A percentile compares a stretch with the other conserved stretches of the same genome.
Conservation (phyloP, 2,888 invertebrate species). For the Teinopalpus imperialis region DNA sequence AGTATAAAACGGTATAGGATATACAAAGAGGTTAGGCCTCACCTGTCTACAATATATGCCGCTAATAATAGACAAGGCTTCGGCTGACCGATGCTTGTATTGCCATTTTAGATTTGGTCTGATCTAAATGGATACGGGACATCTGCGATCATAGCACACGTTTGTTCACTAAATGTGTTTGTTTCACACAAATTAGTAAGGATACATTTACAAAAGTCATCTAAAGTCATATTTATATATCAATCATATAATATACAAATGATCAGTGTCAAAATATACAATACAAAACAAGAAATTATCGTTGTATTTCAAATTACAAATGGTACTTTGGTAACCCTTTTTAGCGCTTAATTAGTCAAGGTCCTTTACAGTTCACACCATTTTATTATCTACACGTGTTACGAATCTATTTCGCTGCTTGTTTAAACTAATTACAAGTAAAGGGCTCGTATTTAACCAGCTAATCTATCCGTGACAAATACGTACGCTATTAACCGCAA, state of each 20-base stretch:
- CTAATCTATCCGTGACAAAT: constrained; percentile 28
- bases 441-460: constrained; percentile 42
- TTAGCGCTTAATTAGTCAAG: constrained; percentile 3
- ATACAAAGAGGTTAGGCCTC: constrained; percentile 14
- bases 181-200: too few relatives aligned
- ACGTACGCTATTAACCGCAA: constrained; percentile 28
- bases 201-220: too few relatives aligned
- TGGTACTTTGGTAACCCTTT: constrained; percentile 4
- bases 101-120: constrained; percentile 12
- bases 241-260: too few relatives aligned
- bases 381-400: constrained; percentile 32
- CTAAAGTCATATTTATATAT: too few relatives aligned
- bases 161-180: too few relatives aligned
- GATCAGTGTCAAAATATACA: too few relatives aligned
- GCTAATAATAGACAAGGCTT: constrained; percentile 20
- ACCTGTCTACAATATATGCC: constrained; percentile 17
- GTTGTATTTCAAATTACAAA: background rate
- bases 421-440: constrained; percentile 33
- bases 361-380: constrained; percentile 5
- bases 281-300: too few relatives aligned
- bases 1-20: constrained; percentile 6
- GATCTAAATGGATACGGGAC: constrained; percentile 8
- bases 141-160: constrained; percentile 17
- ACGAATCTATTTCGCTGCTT: constrained; percentile 30
- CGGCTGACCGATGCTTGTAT: constrained; percentile 5